Conservation (phyloP, 1,140 invertebrate genomes). For the Neodiprion virginianus region DNA sequence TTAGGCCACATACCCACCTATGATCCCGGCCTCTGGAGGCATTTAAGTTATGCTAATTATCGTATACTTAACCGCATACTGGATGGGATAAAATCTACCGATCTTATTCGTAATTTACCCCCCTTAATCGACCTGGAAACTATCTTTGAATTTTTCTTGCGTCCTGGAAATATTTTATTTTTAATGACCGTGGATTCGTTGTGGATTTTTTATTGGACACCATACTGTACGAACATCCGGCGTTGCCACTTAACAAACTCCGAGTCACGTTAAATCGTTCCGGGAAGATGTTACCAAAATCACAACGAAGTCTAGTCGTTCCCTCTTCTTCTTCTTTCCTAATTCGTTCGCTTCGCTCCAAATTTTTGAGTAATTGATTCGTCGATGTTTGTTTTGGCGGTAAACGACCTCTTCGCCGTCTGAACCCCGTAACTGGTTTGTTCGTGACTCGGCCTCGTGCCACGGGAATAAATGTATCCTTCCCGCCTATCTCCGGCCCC, state of each 20-base stretch:
- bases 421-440: not conserved
- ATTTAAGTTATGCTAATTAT: conserved; percentile 8
- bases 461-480: conserved; percentile 1
- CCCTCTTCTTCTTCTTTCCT: too few species aligned
- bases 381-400: conserved; percentile 1
- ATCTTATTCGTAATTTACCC: not conserved
- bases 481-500: conserved; percentile 6
- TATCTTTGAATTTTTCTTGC: too few species aligned
- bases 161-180: too few species aligned
- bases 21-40: not conserved
- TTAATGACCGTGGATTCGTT: too few species aligned
- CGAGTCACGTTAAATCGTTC: too few species aligned
- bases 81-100: not conserved
- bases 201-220: too few species aligned
- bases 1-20: not conserved
- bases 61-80: not conserved
- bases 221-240: too few species aligned
- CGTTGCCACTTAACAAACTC: too few species aligned
- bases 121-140: too few species aligned
- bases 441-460: conserved; percentile 11
- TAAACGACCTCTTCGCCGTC: not conserved
- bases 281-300: too few species aligned
- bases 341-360: too few species aligned
- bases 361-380: not conserved
- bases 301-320: too few species aligned